A percentile compares a stretch with the other conserved stretches of the same genome.
phyloP scores from a whole-genome alignment of 2,113 vertebrate genomes.

The Tichodroma muraria region DNA sequence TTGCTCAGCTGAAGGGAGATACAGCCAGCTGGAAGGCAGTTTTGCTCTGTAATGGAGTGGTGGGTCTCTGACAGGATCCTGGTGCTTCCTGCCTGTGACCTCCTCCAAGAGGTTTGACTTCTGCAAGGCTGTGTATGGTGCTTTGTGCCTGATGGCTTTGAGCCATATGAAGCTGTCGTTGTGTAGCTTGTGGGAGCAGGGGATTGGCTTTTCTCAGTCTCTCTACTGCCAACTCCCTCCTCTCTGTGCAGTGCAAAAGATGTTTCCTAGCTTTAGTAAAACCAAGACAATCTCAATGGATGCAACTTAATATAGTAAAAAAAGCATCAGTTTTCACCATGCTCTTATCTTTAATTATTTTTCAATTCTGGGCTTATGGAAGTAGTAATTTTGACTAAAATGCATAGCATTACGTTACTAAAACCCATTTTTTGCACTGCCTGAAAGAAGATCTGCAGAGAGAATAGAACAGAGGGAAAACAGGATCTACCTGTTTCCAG shows the following conservation, averaged over 20 bases:
- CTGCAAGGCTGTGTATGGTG: background rate
- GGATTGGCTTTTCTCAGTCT: background rate
- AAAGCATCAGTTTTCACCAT: background rate
- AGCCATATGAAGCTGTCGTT: background rate
- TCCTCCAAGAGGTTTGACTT: background rate
- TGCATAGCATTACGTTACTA: background rate
- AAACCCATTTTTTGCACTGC: background rate
- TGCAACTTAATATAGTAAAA: background rate
- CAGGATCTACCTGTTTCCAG: background rate
- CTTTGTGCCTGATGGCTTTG: background rate
- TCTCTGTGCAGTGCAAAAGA: background rate
- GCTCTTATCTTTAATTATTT: background rate
- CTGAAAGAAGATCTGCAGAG: background rate
- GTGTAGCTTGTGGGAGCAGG: background rate
- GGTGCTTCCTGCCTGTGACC: background rate
- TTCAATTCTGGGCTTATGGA: background rate
- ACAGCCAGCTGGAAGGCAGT: slow-evolving; percentile 2
- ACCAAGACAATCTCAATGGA: background rate
- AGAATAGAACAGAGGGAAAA: background rate
- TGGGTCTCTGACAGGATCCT: background rate
- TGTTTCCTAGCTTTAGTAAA: background rate
- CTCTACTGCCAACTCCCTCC: background rate
- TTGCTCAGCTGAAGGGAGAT: background rate
- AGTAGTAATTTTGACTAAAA: background rate
- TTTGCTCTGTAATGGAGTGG: background rate